Percentiles rank a stretch among this genome's conserved stretches.
Evolutionary conservation across 2,797 vertebrate species (phyloP).

Genomic region (Urophycis tenuis): DNA sequence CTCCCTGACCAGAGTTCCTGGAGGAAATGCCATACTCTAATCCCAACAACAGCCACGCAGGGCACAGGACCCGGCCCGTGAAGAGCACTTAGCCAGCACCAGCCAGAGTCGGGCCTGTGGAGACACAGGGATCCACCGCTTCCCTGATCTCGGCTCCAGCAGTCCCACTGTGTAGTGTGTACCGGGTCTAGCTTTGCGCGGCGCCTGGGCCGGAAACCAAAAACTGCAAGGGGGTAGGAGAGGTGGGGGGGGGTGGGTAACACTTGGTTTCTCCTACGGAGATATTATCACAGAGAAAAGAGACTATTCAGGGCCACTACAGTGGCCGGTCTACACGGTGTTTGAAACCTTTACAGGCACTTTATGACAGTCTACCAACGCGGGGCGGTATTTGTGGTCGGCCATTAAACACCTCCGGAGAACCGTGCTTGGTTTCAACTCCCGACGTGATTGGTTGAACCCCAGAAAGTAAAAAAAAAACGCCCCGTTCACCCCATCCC

Average conservation of each 20-base stretch:
- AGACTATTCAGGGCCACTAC: neutral
- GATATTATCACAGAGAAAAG: neutral
- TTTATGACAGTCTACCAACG: neutral
- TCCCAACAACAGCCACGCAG: constrained; percentile 39
- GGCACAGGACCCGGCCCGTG: constrained; percentile 21
- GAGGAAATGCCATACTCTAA: constrained; percentile 53
- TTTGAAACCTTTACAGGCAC: too few species aligned
- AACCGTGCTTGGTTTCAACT: too few species aligned
- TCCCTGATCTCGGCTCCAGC: constrained; percentile 1
- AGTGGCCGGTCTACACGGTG: neutral
- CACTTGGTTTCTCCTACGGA: neutral
- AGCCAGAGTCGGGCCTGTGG: constrained; percentile 16
- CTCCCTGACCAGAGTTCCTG: constrained; percentile 48
- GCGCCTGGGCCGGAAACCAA: neutral
- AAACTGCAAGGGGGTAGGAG: neutral
- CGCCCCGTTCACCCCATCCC: constrained; percentile 25
- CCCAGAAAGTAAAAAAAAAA: constrained; percentile 50
- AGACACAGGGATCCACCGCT: constrained; percentile 9
- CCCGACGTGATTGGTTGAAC: neutral
- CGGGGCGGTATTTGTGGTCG: neutral
- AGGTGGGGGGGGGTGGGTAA: neutral
- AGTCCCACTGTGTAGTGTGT: constrained; percentile 19
- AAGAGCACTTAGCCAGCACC: constrained; percentile 22
- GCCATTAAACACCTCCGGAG: neutral
- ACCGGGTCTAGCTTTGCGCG: neutral